Percentiles rank a stretch among this genome's conserved stretches.
These are phyloP conservation scores for Goniozus legneri DNA, from an alignment of 1,140 invertebrate genomes.

Conservation along the genomic window DNA sequence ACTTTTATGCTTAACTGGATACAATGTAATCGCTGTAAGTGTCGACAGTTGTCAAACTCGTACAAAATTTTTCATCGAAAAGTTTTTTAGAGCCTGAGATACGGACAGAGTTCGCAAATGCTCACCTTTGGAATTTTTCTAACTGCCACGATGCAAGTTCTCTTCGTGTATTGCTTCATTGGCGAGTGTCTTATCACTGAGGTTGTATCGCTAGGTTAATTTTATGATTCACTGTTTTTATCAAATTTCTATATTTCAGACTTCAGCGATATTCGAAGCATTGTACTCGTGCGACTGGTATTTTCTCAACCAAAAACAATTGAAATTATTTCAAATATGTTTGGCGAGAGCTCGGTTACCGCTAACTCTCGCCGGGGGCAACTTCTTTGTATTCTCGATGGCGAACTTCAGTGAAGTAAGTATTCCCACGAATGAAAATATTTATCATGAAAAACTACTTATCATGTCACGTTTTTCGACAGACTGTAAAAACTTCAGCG, in stretches of 20 bases:
- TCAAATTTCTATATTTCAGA: neutral
- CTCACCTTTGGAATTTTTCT: constrained; percentile 23
- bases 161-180: constrained; percentile 33
- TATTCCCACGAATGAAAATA: neutral
- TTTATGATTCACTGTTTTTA: too few species aligned
- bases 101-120: neutral
- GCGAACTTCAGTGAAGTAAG: neutral
- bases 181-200: constrained; percentile 37
- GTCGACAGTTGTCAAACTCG: neutral
- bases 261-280: neutral
- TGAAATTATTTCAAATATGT: neutral
- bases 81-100: neutral
- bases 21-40: constrained; percentile 37
- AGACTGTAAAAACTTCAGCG: neutral
- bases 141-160: constrained; percentile 27
- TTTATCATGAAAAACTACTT: neutral
- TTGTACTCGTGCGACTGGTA: neutral
- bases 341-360: neutral
- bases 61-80: neutral
- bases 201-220: too few species aligned
- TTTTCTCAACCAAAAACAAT: neutral
- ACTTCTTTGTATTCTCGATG: neutral
- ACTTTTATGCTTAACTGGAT: constrained; percentile 38
- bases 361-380: neutral
- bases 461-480: too few species aligned